These are phyloP conservation scores for Xanthorhoe spadicearia DNA, from an alignment of 2,888 invertebrate genomes.

Conservation along the genomic window DNA sequence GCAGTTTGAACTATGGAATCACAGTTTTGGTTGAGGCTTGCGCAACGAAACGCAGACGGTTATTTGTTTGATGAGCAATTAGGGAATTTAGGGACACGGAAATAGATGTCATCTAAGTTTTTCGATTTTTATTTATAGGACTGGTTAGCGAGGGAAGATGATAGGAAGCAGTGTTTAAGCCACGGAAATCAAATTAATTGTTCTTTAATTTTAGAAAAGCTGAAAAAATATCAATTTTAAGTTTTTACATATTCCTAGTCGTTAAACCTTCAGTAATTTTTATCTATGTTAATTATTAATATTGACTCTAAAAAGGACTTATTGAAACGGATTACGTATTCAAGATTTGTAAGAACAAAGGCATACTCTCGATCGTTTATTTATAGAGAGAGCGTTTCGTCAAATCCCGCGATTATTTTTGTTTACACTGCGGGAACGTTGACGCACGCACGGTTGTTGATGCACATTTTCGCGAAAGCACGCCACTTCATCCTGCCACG, in stretches of 20 bases:
- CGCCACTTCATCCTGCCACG: slow-evolving; percentile 33
- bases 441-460: slow-evolving; percentile 68
- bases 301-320: background rate
- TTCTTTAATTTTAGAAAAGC: background rate
- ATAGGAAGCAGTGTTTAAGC: no score
- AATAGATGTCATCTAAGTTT: slow-evolving; percentile 15
- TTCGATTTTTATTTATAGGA: background rate
- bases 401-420: slow-evolving; percentile 60
- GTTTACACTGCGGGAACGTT: slow-evolving; percentile 62
- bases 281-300: no score
- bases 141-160: background rate
- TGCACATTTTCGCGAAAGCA: slow-evolving; percentile 58
- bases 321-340: background rate
- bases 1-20: slow-evolving; percentile 55
- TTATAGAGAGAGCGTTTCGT: slow-evolving; percentile 22
- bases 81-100: slow-evolving; percentile 18
- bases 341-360: slow-evolving; percentile 25
- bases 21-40: slow-evolving; percentile 23
- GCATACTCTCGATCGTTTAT: slow-evolving; percentile 9
- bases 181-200: no score
- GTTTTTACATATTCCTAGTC: background rate
- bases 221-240: background rate
- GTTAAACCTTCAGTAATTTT: no score
- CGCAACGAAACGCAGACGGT: slow-evolving; percentile 21
- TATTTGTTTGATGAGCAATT: slow-evolving; percentile 17